Conservation (phyloP, 2,797 vertebrate genomes). For the Malurus splendens region DNA sequence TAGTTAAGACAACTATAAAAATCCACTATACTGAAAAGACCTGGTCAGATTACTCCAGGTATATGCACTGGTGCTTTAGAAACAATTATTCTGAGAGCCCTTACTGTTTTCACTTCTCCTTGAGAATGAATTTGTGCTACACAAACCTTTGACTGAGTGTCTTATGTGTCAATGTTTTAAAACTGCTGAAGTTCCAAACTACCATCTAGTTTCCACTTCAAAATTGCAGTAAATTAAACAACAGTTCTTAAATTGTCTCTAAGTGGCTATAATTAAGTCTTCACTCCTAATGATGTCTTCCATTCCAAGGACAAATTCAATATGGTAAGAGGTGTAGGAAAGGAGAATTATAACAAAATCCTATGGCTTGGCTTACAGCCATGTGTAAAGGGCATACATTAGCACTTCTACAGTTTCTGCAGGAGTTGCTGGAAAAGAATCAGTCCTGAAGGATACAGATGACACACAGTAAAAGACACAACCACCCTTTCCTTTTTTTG, state of each 20-base stretch:
- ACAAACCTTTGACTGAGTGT: constrained; percentile 42
- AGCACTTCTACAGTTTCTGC: constrained; percentile 40
- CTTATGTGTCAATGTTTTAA: constrained; percentile 52
- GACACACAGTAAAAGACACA: neutral
- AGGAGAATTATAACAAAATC: constrained; percentile 55
- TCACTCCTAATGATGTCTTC: constrained; percentile 41
- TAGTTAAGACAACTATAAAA: neutral
- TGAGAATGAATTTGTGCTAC: constrained; percentile 46
- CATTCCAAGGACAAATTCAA: constrained; percentile 64
- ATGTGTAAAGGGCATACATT: constrained; percentile 28
- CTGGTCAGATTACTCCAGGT: neutral
- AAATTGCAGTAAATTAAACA: constrained; percentile 70
- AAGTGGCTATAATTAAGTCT: constrained; percentile 72
- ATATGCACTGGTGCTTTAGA: neutral
- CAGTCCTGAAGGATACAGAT: neutral
- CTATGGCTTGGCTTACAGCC: constrained; percentile 53
- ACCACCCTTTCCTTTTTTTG: neutral
- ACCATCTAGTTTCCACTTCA: constrained; percentile 47
- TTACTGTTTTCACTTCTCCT: constrained; percentile 53
- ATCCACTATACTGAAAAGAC: neutral
- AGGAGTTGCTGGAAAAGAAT: constrained; percentile 37
- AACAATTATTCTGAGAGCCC: neutral
- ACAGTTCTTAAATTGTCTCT: constrained; percentile 69
- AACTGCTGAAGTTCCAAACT: constrained; percentile 46
- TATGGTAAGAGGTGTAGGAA: constrained; percentile 24